Evolutionary conservation across 1,140 invertebrate genomes (phyloP).

Genomic region (Euborellia annulipes): DNA sequence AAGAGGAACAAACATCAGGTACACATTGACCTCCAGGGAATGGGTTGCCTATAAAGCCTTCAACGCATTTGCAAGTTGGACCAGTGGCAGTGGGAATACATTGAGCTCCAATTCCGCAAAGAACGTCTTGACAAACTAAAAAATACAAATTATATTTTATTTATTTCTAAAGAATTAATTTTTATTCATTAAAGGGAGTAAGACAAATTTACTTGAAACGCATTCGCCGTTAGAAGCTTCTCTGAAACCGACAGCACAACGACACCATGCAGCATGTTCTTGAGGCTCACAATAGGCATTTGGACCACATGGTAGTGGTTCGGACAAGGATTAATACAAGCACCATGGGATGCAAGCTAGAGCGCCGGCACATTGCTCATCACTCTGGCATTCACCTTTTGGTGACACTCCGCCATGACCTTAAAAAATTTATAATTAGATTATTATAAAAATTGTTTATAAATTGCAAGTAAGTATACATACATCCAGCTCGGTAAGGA

Average conservation of each 20-base stretch:
- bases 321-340: slow-evolving; percentile 64
- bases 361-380: slow-evolving; percentile 64
- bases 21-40: slow-evolving; percentile 73
- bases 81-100: slow-evolving; percentile 74
- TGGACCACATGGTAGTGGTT: slow-evolving; percentile 53
- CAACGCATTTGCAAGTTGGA: slow-evolving; percentile 72
- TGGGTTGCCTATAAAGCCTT: slow-evolving; percentile 74
- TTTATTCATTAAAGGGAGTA: slow-evolving; percentile 3
- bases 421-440: neutral
- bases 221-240: slow-evolving; percentile 61
- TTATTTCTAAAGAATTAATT: neutral
- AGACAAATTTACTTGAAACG: slow-evolving; percentile 49
- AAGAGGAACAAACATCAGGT: slow-evolving; percentile 60
- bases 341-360: slow-evolving; percentile 57
- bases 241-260: slow-evolving; percentile 64
- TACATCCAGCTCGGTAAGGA: slow-evolving; percentile 64
- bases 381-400: slow-evolving; percentile 40
- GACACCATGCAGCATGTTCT: slow-evolving; percentile 75
- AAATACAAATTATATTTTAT: slow-evolving; percentile 14
- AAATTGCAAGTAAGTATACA: neutral
- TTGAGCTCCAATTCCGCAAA: slow-evolving; percentile 65
- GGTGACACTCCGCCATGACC: slow-evolving; percentile 9
- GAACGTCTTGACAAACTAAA: slow-evolving; percentile 58
- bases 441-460: neutral
- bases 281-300: slow-evolving; percentile 78